Evolutionary conservation across 92 coral and sea anemone species (phyloP).

Genomic region (Epizoanthus scotinus): DNA sequence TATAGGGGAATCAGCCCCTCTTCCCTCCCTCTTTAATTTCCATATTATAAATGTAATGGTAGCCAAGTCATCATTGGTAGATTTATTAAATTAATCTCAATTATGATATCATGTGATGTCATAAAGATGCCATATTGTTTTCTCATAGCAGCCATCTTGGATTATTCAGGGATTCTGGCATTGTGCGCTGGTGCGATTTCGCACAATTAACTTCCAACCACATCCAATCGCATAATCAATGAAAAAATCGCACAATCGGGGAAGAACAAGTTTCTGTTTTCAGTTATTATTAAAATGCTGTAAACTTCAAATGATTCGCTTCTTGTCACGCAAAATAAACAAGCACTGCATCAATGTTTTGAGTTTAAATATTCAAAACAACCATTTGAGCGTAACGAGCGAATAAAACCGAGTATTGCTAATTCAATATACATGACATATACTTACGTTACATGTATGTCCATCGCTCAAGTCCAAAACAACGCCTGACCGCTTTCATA

Average conservation of each 20-base stretch:
- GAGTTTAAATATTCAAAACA: not conserved
- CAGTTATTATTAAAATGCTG: not conserved
- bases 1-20: too few species aligned
- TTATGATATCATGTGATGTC: too few species aligned
- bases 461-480: too few species aligned
- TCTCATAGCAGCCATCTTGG: too few species aligned
- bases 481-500: too few species aligned
- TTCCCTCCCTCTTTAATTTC: too few species aligned
- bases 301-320: conserved; percentile 6
- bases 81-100: too few species aligned
- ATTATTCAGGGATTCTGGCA: not conserved
- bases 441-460: not conserved
- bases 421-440: not conserved
- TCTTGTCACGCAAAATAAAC: conserved; percentile 4
- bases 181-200: too few species aligned
- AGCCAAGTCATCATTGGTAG: too few species aligned
- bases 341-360: conserved; percentile 9
- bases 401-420: conserved; percentile 11
- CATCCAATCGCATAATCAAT: not conserved
- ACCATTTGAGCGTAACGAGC: not conserved
- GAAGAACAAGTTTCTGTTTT: not conserved
- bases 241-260: conserved; percentile 3
- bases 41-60: too few species aligned
- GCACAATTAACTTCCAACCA: too few species aligned
- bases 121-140: too few species aligned